These are phyloP conservation scores for Oncopeltus fasciatus DNA, from an alignment of 1,140 invertebrate species.

Conservation along the genomic window DNA sequence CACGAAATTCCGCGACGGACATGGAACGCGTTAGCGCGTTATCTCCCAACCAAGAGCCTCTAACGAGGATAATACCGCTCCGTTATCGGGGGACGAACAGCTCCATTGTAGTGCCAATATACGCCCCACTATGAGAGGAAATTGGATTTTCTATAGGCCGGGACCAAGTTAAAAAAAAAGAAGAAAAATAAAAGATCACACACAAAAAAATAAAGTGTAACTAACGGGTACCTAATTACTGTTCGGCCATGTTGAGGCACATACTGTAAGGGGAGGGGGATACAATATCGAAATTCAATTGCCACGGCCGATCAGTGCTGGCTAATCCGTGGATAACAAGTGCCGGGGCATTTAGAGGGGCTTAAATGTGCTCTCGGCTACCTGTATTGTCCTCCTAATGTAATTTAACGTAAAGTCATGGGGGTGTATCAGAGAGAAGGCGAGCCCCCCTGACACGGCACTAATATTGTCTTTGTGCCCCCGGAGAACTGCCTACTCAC, in stretches of 20 bases:
- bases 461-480: constrained; percentile 7
- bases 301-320: constrained; percentile 7
- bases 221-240: constrained; percentile 7
- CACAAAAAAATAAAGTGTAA: no score
- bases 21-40: neutral
- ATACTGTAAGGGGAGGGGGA: neutral
- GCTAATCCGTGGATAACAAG: constrained; percentile 14
- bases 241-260: neutral
- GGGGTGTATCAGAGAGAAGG: neutral
- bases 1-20: neutral
- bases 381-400: constrained; percentile 12
- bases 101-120: neutral
- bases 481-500: constrained; percentile 4
- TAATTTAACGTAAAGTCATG: constrained; percentile 12
- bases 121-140: neutral
- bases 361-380: constrained; percentile 10
- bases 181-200: no score
- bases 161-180: neutral
- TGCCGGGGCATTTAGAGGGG: neutral
- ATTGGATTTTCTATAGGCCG: neutral
- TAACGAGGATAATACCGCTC: neutral
- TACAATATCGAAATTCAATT: constrained; percentile 11
- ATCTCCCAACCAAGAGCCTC: neutral
- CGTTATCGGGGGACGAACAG: neutral
- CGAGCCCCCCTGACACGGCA: constrained; percentile 4